These are phyloP conservation scores for Karalla daura DNA, from an alignment of 2,797 vertebrate genomes.

Conservation along the genomic window DNA sequence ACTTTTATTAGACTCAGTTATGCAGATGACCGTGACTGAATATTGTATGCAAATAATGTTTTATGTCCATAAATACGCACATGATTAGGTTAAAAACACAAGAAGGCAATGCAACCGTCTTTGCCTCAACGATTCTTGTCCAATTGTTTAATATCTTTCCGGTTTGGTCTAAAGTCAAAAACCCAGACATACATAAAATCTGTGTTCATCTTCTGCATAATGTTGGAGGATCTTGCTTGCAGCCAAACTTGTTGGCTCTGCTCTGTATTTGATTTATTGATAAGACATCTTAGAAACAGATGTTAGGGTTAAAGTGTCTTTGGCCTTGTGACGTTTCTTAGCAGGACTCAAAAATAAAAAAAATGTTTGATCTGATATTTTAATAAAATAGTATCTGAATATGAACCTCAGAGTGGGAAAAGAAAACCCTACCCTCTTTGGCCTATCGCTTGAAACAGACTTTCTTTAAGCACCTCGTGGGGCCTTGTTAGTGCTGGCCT, in stretches of 20 bases:
- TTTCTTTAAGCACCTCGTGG: slow-evolving; percentile 53
- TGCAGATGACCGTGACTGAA: not conserved
- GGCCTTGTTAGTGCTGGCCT: slow-evolving; percentile 57
- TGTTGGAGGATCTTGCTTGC: not conserved
- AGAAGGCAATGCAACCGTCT: not conserved
- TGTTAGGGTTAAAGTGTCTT: not conserved
- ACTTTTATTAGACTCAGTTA: slow-evolving; percentile 1
- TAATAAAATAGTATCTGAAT: not conserved
- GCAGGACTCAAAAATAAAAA: not conserved
- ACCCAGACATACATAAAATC: not conserved
- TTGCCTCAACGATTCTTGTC: too few species aligned
- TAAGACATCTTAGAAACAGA: not conserved
- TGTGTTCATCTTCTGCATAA: not conserved
- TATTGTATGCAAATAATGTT: not conserved
- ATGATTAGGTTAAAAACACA: not conserved
- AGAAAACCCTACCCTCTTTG: slow-evolving; percentile 26
- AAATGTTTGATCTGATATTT: slow-evolving; percentile 16
- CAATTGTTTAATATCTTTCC: not conserved
- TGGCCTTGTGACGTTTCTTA: not conserved
- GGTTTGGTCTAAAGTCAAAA: not conserved
- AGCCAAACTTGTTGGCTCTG: not conserved
- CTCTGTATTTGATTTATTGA: not conserved
- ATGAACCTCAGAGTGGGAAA: slow-evolving; percentile 12
- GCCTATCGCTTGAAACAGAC: slow-evolving; percentile 37
- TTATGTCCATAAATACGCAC: not conserved